Conservation (phyloP, 2,113 vertebrate genomes). For the Rhineura floridana region DNA sequence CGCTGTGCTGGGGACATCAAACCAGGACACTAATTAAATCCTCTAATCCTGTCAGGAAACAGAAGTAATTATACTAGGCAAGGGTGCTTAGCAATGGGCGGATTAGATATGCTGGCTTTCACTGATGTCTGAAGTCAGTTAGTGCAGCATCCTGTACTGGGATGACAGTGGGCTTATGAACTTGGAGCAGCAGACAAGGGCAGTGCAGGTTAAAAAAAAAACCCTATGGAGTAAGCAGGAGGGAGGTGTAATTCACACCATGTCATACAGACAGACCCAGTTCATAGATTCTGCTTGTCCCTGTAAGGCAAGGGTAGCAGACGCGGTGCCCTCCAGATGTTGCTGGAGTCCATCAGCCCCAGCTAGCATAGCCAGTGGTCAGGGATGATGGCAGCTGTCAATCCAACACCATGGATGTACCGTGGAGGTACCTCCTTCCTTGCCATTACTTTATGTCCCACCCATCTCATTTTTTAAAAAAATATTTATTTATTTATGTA, state of each 20-base stretch:
- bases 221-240: not conserved
- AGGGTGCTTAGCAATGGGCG: not conserved
- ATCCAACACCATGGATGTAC: no score
- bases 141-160: not conserved
- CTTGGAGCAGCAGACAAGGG: not conserved
- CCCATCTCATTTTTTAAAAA: no score
- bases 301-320: no score
- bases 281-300: not conserved
- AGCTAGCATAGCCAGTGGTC: no score
- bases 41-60: slow-evolving; percentile 22
- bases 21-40: slow-evolving; percentile 31
- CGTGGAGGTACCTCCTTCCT: not conserved
- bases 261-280: not conserved
- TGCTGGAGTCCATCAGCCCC: no score
- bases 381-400: no score
- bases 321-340: no score
- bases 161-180: not conserved
- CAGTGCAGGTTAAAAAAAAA: not conserved
- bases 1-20: not conserved
- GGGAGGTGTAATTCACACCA: not conserved
- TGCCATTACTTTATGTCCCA: no score
- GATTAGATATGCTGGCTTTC: not conserved
- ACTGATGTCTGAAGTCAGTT: not conserved
- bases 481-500: no score
- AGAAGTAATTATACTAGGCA: not conserved